Evolutionary conservation across 92 coral and sea anemone species (phyloP).

Genomic region (Plumapathes pennacea): DNA sequence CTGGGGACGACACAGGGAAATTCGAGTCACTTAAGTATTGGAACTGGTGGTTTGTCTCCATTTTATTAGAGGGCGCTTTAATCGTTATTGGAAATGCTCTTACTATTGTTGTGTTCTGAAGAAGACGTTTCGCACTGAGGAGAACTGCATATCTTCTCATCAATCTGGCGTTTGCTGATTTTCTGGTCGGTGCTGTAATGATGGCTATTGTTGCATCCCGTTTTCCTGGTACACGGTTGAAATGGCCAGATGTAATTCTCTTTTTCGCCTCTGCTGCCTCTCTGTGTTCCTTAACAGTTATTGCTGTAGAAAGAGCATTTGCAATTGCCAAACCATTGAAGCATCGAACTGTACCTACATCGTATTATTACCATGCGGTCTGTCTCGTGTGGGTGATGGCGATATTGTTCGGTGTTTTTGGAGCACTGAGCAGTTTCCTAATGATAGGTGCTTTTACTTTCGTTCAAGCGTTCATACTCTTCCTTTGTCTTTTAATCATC

Average conservation of each 20-base stretch:
- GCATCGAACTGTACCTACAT: not conserved
- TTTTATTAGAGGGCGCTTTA: too few species aligned
- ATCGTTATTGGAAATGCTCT: conserved; percentile 13
- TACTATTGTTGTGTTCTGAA: conserved; percentile 12
- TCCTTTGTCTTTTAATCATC: not conserved
- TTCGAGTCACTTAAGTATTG: too few species aligned
- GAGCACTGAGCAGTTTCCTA: not conserved
- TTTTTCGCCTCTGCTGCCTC: conserved; percentile 1
- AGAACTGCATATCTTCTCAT: conserved; percentile 9
- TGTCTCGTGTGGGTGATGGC: not conserved
- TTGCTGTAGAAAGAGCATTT: conserved; percentile 8
- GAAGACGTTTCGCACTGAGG: not conserved
- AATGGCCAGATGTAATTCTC: not conserved
- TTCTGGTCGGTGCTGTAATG: conserved; percentile 13
- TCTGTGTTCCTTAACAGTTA: not conserved
- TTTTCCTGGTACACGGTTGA: not conserved
- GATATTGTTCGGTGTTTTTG: not conserved
- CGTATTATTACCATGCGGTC: not conserved
- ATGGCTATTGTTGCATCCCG: not conserved
- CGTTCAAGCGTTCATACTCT: not conserved
- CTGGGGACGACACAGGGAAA: too few species aligned
- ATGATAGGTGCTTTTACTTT: not conserved
- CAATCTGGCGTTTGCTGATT: conserved; percentile 9
- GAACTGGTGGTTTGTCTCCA: too few species aligned
- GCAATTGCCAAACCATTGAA: not conserved